A percentile compares a stretch with the other conserved stretches of the same genome.
Conservation (phyloP, 2,113 vertebrate species). For the Ailurus styani region DNA sequence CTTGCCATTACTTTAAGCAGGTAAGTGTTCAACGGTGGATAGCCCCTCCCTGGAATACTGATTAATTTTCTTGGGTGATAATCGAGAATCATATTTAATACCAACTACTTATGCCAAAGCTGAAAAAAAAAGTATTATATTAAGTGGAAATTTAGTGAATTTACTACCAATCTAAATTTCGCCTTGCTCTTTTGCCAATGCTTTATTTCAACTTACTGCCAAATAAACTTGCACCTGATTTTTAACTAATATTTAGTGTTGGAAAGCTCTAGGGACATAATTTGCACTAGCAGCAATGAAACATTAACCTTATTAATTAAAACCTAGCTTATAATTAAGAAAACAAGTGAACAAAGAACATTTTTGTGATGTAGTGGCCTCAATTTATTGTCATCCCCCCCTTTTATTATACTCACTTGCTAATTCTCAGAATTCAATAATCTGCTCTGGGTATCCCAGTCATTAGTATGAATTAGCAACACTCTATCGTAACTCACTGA, state of each 20-base stretch:
- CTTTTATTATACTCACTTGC: not conserved
- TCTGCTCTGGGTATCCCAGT: constrained; percentile 12
- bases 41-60: not conserved
- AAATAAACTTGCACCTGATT: constrained; percentile 44
- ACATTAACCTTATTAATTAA: constrained; percentile 60
- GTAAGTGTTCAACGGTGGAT: not conserved
- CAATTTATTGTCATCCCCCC: not conserved
- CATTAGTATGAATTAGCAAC: constrained; percentile 63
- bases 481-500: constrained; percentile 29
- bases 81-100: not conserved
- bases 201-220: constrained; percentile 43
- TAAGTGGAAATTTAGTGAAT: constrained; percentile 46
- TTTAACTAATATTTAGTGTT: constrained; percentile 56
- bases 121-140: not conserved
- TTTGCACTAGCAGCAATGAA: constrained; percentile 44
- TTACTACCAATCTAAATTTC: constrained; percentile 36
- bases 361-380: not conserved
- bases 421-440: constrained; percentile 56
- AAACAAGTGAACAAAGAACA: constrained; percentile 58
- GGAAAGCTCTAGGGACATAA: constrained; percentile 1
- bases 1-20: not conserved
- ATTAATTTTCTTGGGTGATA: not conserved
- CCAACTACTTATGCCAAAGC: not conserved
- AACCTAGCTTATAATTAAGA: constrained; percentile 57
- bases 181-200: constrained; percentile 8